Base-by-base conservation (phyloP, 2,113 vertebrate genomes). In the Cyanoramphus novaezelandiae region DNA sequence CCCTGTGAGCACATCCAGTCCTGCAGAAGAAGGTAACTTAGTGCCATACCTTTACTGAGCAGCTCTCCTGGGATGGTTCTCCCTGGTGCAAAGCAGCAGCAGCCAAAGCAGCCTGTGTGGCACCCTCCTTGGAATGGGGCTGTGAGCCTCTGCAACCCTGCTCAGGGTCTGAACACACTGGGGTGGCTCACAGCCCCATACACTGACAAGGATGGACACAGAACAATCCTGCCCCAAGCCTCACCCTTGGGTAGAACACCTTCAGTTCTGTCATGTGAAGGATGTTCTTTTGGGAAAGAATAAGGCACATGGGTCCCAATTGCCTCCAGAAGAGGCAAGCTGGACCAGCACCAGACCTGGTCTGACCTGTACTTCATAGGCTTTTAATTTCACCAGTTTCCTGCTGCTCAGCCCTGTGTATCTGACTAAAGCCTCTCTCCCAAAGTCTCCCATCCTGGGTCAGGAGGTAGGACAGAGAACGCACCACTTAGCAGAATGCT, bases 171-270 rank as follows among this genome's bases (percentile, higher is more conserved):
- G 23, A 15, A 53, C 17, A 39, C 10, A 52, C 55, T 63, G 71
- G 28, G 24, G 20, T 41, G 64, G 24, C 25, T 31, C 41, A 10
- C 1, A 1, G 80, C 71, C 71, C 17, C n/a, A 1, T 17, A 6
- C 10, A 1, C 60, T 18, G 5, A 8, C 31, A 3, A 3, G 46
- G 70, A 13, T 3, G 35, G 64, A 27, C 47, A 43, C 25, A 1
- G 8, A 25, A 31, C 1, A 0, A 1, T 33, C 31, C 47, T 83
- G 57, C 55, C 55, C 64, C 6, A 20, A 49, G 24, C 35, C 29
- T 77, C 47, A 27, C 50, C 33, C 39, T 18, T 12, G 7, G 16
- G n/a, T 27, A 27, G 25, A 55, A 37, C 27, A 20, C 62, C 17
- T 75, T 47, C 7, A 12, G 55, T 39, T 71, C 50, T 50, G 33